These are phyloP conservation scores for Yponomeuta sedellus DNA, from an alignment of 2,888 invertebrate species.

Conservation along the genomic window DNA sequence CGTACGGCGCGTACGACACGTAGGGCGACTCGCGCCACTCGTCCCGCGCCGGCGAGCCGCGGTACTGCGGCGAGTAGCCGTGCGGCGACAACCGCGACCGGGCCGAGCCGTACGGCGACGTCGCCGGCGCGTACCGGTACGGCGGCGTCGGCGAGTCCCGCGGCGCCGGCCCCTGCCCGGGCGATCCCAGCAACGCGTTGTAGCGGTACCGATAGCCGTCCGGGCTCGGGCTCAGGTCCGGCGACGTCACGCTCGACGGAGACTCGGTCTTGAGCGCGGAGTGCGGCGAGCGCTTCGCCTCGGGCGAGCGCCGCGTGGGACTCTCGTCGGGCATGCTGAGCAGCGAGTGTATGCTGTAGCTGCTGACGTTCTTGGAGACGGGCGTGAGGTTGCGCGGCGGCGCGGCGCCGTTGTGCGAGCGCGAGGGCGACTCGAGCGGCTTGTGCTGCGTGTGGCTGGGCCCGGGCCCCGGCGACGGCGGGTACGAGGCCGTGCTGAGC, in stretches of 20 bases:
- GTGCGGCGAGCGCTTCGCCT: conserved; percentile 40
- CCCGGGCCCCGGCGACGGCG: conserved; percentile 24
- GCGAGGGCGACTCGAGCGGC: conserved; percentile 19
- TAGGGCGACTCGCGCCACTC: conserved; percentile 54
- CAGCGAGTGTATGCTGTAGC: conserved; percentile 91
- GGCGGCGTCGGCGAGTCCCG: conserved; percentile 55
- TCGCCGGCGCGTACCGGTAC: conserved; percentile 31
- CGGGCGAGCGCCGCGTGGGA: conserved; percentile 57
- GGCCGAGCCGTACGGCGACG: conserved; percentile 30
- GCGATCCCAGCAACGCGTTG: conserved; percentile 50
- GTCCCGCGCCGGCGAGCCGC: conserved; percentile 30
- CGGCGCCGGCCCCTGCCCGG: conserved; percentile 43
- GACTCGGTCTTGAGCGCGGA: conserved; percentile 58
- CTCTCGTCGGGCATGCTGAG: conserved; percentile 79
- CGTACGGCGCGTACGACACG: conserved; percentile 48
- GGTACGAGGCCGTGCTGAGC: conserved; percentile 49
- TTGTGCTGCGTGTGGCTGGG: conserved; percentile 27
- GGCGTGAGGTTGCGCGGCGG: conserved; percentile 41
- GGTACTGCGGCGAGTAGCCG: conserved; percentile 4
- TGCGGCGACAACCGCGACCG: conserved; percentile 23
- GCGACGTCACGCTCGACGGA: conserved; percentile 55
- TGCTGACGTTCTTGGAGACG: conserved; percentile 76
- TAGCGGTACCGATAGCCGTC: conserved; percentile 60
- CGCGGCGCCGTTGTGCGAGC: conserved; percentile 41
- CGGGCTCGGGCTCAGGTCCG: conserved; percentile 60